Base-by-base conservation (phyloP, 2,797 vertebrate species). In the Ctenopoma kingsleyae region DNA sequence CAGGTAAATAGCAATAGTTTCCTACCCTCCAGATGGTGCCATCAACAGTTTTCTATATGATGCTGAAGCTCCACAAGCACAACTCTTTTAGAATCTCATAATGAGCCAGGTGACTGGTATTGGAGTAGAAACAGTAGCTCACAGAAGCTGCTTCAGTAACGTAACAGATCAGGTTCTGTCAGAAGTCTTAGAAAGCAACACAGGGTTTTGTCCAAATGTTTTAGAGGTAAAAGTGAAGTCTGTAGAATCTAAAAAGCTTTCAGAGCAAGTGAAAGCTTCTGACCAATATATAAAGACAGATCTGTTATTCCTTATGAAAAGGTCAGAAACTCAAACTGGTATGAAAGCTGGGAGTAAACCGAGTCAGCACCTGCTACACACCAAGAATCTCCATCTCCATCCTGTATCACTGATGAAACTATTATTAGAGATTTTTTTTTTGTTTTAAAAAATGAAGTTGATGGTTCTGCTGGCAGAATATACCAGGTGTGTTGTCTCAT, bases 1-100 rank as follows among this genome's bases (percentile, higher is more conserved):
- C 91, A 90, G 84, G 85, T 87, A 77, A 86, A 86, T 88, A 84
- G 86, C 81, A 65, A 36, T 41, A 23, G 30, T 43, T 67, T 50
- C 48, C 55, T 68, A 63, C 51, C 3, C 4, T 65, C 22, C 50
- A 58, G 81, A 25, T 78, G 57, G 35, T 47, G 6, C 46, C 63
- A 11, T 36, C 11, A 4, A 3, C 17, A 10, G 19, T 27, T 60
- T 13, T 41, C 38, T 44, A 6, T 23, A 0, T 9, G 11, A 27
- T 52, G 70, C 48, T 47, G 27, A 9, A 64, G 48, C 58, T 17
- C 54, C 30, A 43, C 43, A 6, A 63, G 11, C 41, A 67, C 30
- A 36, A 36, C 9, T 19, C 0, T 43, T 51, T 51, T 11, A 50
- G 25, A 61, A 67, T 27, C 12, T 40, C 8, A 1, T 52, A 43